Conservation (phyloP, 2,797 vertebrate genomes). For the Potorous gilbertii region DNA sequence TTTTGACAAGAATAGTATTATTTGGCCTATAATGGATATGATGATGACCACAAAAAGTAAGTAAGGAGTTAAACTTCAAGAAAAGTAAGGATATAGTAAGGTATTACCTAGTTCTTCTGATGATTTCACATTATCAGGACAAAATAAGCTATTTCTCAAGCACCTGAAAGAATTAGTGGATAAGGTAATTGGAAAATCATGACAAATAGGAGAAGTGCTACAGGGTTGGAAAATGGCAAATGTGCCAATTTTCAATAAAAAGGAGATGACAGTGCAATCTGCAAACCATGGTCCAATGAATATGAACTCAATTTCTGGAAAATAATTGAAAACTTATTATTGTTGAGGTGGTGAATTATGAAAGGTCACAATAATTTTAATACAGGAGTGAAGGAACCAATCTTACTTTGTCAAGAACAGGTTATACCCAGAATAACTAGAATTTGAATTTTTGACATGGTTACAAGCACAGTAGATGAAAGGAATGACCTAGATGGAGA, state of each 20-base stretch:
- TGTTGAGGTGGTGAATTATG: neutral
- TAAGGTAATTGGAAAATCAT: neutral
- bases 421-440: neutral
- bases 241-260: neutral
- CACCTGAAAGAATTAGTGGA: neutral
- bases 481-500: neutral
- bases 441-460: neutral
- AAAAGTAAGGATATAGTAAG: neutral
- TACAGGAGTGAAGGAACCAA: neutral
- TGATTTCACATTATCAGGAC: neutral
- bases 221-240: neutral
- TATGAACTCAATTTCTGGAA: neutral
- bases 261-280: neutral
- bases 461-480: neutral
- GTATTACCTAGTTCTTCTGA: neutral
- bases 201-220: neutral
- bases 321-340: neutral
- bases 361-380: neutral
- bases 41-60: neutral
- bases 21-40: neutral
- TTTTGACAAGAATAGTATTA: neutral
- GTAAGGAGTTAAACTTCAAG: neutral
- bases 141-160: neutral
- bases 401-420: neutral
- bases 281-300: neutral